A percentile compares a stretch with the other conserved stretches of the same genome.
phyloP scores from a whole-genome alignment of 2,888 invertebrate species.

The Embidobia sp. region DNA sequence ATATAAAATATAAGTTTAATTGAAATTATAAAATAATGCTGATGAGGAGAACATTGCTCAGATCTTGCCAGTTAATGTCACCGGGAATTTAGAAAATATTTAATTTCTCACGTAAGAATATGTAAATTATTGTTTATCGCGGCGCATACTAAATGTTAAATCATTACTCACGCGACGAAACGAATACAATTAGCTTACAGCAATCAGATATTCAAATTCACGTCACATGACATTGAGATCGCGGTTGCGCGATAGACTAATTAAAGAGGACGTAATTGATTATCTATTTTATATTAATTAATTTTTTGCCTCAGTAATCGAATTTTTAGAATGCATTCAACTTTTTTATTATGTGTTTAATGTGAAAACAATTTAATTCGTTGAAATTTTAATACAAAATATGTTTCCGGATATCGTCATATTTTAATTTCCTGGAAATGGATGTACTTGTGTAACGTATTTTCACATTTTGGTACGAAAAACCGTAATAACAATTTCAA shows the following conservation, averaged over 20 bases:
- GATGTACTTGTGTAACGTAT: too few relatives aligned
- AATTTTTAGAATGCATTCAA: too few relatives aligned
- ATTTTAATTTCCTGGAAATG: too few relatives aligned
- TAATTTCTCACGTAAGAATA: conserved; percentile 29
- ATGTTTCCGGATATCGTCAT: too few relatives aligned
- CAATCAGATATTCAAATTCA: conserved; percentile 54
- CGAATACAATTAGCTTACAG: conserved; percentile 48
- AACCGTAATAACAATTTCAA: too few relatives aligned
- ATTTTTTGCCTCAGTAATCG: conserved; percentile 8
- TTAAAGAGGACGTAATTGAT: conserved; percentile 47
- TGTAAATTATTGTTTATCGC: conserved; percentile 55
- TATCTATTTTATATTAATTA: conserved; percentile 38
- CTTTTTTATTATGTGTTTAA: too few relatives aligned
- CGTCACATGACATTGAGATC: conserved; percentile 48
- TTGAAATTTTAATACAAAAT: too few relatives aligned
- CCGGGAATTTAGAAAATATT: conserved; percentile 29
- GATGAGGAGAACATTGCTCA: conserved; percentile 29
- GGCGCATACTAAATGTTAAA: conserved; percentile 46
- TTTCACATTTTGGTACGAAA: too few relatives aligned
- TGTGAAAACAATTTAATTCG: too few relatives aligned
- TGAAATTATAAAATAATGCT: conserved; percentile 42
- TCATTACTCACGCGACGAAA: conserved; percentile 54
- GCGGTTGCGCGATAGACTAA: conserved; percentile 37
- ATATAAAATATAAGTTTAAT: too few relatives aligned
- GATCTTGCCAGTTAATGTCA: conserved; percentile 24